Evolutionary conservation across 2,797 vertebrate genomes (phyloP).

Genomic region (Cirrhinus mrigala): DNA sequence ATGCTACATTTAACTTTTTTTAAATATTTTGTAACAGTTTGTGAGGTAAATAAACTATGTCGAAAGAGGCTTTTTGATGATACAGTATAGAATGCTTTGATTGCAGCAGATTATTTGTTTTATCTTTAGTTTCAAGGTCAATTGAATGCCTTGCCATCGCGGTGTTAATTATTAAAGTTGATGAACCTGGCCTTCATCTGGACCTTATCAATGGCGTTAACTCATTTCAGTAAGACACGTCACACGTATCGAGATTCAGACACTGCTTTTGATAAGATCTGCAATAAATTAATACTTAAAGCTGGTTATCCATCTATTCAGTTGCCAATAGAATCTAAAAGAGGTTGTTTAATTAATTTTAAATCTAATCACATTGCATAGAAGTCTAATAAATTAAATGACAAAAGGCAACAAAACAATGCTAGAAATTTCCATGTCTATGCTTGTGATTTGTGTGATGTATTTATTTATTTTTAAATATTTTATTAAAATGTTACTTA

Average conservation of each 20-base stretch:
- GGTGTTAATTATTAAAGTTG: constrained; percentile 67
- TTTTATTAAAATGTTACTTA: background rate
- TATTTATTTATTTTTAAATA: background rate
- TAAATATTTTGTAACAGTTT: background rate
- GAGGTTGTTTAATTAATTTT: background rate
- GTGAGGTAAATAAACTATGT: background rate
- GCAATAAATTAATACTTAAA: background rate
- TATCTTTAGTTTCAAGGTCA: constrained; percentile 64
- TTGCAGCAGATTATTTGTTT: constrained; percentile 12
- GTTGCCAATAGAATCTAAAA: background rate
- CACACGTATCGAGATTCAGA: constrained; percentile 20
- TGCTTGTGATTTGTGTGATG: background rate
- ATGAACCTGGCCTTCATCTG: constrained; percentile 56
- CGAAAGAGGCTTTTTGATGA: constrained; percentile 4
- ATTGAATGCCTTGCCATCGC: constrained; percentile 7
- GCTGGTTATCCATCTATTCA: background rate
- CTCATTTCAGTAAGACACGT: constrained; percentile 22
- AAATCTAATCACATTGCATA: background rate
- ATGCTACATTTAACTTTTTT: constrained; percentile 1
- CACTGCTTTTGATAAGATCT: constrained; percentile 41
- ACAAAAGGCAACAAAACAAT: background rate
- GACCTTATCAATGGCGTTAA: constrained; percentile 55
- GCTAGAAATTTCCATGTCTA: background rate
- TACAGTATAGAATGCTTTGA: constrained; percentile 16
- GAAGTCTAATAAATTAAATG: background rate